Evolutionary conservation across 2,113 vertebrate species (phyloP).

Genomic region (Electrona antarctica): DNA sequence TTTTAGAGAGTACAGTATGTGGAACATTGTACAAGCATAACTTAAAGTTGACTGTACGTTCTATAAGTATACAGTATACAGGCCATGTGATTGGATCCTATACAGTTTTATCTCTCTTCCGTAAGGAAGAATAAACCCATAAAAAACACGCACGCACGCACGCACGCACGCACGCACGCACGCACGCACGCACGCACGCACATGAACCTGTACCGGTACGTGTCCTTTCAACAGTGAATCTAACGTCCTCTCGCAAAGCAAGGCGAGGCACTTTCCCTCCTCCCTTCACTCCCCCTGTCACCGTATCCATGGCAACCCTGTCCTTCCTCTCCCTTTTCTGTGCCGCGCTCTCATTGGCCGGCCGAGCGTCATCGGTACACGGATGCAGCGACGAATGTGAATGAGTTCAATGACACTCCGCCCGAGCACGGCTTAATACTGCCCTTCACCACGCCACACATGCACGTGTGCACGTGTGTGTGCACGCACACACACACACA

Average conservation of each 20-base stretch:
- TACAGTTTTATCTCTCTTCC: conserved; percentile 3
- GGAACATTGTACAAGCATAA: too few relatives aligned
- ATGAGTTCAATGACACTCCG: conserved; percentile 74
- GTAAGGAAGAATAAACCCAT: too few relatives aligned
- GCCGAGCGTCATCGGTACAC: conserved; percentile 66
- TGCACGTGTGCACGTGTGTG: conserved; percentile 30
- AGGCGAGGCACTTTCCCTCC: conserved; percentile 40
- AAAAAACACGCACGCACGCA: too few relatives aligned
- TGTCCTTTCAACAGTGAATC: conserved; percentile 5
- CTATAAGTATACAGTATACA: neutral
- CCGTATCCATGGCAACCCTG: conserved; percentile 72
- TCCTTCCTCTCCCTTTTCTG: conserved; percentile 59
- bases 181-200: too few relatives aligned
- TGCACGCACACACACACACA: conserved; percentile 8
- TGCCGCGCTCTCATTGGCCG: conserved; percentile 59
- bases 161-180: too few relatives aligned
- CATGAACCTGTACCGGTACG: neutral
- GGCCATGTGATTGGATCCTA: neutral
- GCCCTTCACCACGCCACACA: conserved; percentile 50
- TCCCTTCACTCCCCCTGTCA: conserved; percentile 50
- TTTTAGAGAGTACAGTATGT: too few relatives aligned
- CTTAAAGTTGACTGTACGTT: too few relatives aligned
- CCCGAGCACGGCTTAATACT: conserved; percentile 59
- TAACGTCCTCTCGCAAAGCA: conserved; percentile 39
- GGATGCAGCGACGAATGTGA: conserved; percentile 73